Conservation (phyloP, 1,140 invertebrate species). For the Drosophila albomicans region DNA sequence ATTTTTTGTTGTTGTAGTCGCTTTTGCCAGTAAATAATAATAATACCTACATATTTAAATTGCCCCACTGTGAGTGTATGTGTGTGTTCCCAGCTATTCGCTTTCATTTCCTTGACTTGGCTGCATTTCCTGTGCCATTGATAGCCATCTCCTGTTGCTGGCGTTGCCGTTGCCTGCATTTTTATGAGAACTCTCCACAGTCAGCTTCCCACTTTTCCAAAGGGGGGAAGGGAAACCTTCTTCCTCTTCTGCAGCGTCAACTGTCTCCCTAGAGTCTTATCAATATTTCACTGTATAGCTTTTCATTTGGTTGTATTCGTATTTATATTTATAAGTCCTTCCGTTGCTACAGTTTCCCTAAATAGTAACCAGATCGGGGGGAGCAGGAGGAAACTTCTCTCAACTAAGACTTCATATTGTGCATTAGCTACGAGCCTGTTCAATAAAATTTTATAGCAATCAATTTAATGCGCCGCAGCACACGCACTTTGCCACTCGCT, state of each 20-base stretch:
- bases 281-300: slow-evolving; percentile 50
- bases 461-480: slow-evolving; percentile 75
- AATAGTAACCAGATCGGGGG: not conserved
- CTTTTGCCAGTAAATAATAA: slow-evolving; percentile 72
- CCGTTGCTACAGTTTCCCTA: slow-evolving; percentile 47
- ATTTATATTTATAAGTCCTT: slow-evolving; percentile 54
- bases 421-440: slow-evolving; percentile 37
- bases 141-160: slow-evolving; percentile 63
- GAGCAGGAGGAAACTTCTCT: slow-evolving; percentile 4
- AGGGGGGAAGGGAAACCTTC: not conserved
- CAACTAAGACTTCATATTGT: slow-evolving; percentile 51
- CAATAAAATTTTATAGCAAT: slow-evolving; percentile 74
- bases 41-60: slow-evolving; percentile 72
- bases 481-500: slow-evolving; percentile 65
- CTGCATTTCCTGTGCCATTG: slow-evolving; percentile 61
- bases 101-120: slow-evolving; percentile 28
- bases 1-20: slow-evolving; percentile 15
- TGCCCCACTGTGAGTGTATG: slow-evolving; percentile 34
- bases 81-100: slow-evolving; percentile 21
- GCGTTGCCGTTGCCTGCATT: slow-evolving; percentile 52
- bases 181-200: slow-evolving; percentile 56
- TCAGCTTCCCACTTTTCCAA: slow-evolving; percentile 25
- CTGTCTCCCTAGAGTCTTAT: slow-evolving; percentile 38
- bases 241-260: not conserved
- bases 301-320: slow-evolving; percentile 46